Conservation (phyloP, 2,888 invertebrate genomes). For the Atethmia centrago region DNA sequence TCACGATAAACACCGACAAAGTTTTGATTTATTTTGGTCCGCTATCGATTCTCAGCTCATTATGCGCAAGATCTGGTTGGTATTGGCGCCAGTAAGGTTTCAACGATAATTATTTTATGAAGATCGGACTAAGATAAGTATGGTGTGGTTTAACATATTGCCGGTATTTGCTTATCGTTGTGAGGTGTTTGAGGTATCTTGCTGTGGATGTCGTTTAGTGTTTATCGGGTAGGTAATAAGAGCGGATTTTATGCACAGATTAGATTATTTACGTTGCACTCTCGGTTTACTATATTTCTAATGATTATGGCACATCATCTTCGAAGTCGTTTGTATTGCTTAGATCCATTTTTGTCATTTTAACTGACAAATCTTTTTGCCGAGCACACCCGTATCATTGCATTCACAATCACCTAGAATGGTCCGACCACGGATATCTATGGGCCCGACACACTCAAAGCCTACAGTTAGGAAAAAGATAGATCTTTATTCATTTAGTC, state of each 20-base stretch:
- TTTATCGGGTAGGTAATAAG: neutral
- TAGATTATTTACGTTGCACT: neutral
- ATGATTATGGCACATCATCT: neutral
- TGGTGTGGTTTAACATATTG: constrained; percentile 36
- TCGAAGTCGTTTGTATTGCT: neutral
- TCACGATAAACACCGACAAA: constrained; percentile 55
- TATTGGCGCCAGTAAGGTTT: constrained; percentile 60
- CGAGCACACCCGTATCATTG: neutral
- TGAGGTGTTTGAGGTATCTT: constrained; percentile 11
- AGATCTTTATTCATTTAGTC: neutral
- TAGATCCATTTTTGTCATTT: neutral
- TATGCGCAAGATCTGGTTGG: constrained; percentile 50
- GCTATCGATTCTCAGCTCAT: constrained; percentile 58
- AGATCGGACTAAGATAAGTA: constrained; percentile 51
- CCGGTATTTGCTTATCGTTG: constrained; percentile 44
- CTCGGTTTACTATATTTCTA: neutral
- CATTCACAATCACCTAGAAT: neutral
- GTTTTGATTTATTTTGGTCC: constrained; percentile 62
- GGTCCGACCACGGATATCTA: no score
- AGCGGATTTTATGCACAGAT: neutral
- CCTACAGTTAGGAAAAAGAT: neutral
- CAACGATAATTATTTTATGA: constrained; percentile 62
- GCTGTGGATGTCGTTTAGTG: neutral
- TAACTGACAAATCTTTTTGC: neutral
- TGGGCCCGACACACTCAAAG: neutral